Percentiles rank a stretch among this genome's conserved stretches.
These are phyloP conservation scores for Aphaenogaster floridana DNA, from an alignment of 1,140 invertebrate genomes.

Conservation along the genomic window DNA sequence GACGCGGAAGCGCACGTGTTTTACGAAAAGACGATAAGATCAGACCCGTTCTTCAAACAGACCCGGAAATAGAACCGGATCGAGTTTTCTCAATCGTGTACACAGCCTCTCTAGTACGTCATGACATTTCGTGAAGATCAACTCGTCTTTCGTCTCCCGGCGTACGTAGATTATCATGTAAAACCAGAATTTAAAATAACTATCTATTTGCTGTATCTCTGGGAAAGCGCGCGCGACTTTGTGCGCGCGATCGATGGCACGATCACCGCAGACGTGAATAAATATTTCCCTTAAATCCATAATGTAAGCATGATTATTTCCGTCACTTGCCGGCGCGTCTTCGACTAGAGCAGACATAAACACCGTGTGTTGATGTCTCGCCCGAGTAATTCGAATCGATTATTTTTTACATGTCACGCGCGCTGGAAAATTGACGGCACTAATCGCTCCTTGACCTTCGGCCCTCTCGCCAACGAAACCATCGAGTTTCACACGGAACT, in stretches of 20 bases:
- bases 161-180: conserved; percentile 37
- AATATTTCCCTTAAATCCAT: conserved; percentile 62
- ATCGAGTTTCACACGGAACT: neutral
- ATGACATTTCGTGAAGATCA: conserved; percentile 67
- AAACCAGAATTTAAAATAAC: conserved; percentile 54
- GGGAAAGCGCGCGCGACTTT: conserved; percentile 15
- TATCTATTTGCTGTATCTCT: conserved; percentile 29
- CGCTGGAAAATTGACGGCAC: conserved; percentile 15
- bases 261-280: conserved; percentile 39
- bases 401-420: conserved; percentile 24
- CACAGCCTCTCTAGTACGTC: conserved; percentile 20
- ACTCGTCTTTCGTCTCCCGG: conserved; percentile 2
- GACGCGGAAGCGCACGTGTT: conserved; percentile 30
- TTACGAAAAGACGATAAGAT: conserved; percentile 45
- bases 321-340: conserved; percentile 48
- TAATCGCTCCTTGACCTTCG: neutral
- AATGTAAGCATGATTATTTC: conserved; percentile 44
- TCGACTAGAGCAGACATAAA: conserved; percentile 49
- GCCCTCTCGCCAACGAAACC: neutral
- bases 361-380: conserved; percentile 56
- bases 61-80: conserved; percentile 61
- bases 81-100: conserved; percentile 35
- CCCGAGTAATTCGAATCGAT: conserved; percentile 22
- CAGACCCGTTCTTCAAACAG: conserved; percentile 45
- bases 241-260: conserved; percentile 18